Evolutionary conservation across 2,888 invertebrate genomes (phyloP).

Genomic region (Entomobrya proxima): DNA sequence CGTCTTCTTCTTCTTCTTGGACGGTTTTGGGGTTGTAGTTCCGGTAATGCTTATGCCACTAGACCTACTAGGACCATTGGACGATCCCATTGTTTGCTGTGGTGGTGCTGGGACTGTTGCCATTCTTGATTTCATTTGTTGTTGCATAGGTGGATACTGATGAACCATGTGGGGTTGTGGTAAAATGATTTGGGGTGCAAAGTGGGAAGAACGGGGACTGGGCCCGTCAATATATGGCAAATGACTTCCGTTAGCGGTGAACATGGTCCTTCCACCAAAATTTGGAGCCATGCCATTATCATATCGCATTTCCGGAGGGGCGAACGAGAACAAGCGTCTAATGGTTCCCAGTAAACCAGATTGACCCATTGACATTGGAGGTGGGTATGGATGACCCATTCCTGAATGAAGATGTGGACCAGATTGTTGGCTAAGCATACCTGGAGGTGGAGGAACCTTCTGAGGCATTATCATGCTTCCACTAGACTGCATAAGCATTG

Average conservation of each 20-base stretch:
- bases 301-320: slow-evolving; percentile 40
- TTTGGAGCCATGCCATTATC: slow-evolving; percentile 36
- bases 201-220: slow-evolving; percentile 49
- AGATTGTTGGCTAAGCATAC: not conserved
- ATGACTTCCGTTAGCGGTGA: slow-evolving; percentile 23
- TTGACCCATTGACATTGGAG: slow-evolving; percentile 1
- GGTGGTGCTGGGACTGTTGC: not conserved
- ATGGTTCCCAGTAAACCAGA: slow-evolving; percentile 68
- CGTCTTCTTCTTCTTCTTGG: slow-evolving; percentile 48
- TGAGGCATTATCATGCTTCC: slow-evolving; percentile 47
- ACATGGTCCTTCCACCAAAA: slow-evolving; percentile 46
- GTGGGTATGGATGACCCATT: slow-evolving; percentile 27
- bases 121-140: not conserved
- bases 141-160: not conserved
- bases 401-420: slow-evolving; percentile 1
- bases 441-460: slow-evolving; percentile 45
- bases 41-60: not conserved
- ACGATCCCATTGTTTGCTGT: not conserved
- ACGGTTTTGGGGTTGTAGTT: slow-evolving; percentile 19
- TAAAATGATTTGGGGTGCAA: slow-evolving; percentile 21
- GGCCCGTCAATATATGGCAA: slow-evolving; percentile 50
- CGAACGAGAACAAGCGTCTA: slow-evolving; percentile 67
- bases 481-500: slow-evolving; percentile 24
- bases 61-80: not conserved
- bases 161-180: slow-evolving; percentile 21